Conservation (phyloP, 2,113 vertebrate species). For the Cyphomyrus plagiostoma region DNA sequence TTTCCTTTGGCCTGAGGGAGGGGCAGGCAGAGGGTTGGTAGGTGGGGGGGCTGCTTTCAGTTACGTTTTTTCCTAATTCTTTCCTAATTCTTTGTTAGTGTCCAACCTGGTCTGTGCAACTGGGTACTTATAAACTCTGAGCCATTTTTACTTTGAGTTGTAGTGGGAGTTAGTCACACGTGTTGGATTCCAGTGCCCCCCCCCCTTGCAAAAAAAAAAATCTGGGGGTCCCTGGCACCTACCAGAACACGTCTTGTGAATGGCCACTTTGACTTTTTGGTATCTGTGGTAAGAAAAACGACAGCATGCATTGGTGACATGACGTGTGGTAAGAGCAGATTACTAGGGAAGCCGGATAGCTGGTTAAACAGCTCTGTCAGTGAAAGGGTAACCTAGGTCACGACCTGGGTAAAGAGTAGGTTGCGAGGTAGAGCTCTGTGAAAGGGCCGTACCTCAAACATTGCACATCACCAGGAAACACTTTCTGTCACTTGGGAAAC, state of each 20-base stretch:
- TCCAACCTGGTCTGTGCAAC: not conserved
- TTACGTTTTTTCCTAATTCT: not conserved
- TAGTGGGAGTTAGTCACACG: not conserved
- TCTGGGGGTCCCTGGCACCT: slow-evolving; percentile 41
- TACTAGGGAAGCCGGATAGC: not conserved
- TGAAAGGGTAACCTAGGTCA: not conserved
- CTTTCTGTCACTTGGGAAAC: not conserved
- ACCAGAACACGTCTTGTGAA: slow-evolving; percentile 71
- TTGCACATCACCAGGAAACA: not conserved
- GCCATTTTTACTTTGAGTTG: not conserved
- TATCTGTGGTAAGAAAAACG: slow-evolving; percentile 56
- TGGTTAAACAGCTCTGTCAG: not conserved
- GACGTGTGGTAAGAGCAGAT: not conserved
- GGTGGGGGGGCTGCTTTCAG: not conserved
- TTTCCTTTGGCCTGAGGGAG: slow-evolving; percentile 72
- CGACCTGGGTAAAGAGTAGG: not conserved
- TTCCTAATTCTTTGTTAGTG: not conserved
- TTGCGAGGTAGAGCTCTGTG: not conserved
- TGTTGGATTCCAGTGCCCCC: not conserved
- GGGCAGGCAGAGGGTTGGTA: not conserved
- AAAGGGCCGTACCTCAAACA: not conserved
- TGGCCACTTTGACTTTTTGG: slow-evolving; percentile 85
- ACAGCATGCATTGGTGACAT: slow-evolving; percentile 16
- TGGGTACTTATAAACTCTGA: not conserved
- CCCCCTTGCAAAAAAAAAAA: not conserved